Evolutionary conservation across 1,140 invertebrate genomes (phyloP).

Genomic region (Cotesia vestalis): DNA sequence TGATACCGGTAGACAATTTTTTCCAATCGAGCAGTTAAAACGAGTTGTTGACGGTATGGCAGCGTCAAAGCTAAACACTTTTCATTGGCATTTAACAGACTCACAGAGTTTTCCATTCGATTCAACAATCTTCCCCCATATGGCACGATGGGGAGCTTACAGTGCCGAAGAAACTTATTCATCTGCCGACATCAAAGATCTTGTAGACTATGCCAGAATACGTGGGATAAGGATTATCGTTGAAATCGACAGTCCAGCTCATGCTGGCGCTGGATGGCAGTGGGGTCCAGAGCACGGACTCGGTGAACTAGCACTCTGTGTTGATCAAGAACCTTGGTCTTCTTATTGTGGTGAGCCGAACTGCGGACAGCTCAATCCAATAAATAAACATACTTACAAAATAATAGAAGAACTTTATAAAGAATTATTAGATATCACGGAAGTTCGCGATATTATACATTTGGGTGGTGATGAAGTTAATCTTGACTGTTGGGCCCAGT

Average conservation of each 20-base stretch:
- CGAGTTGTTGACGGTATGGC: slow-evolving; percentile 83
- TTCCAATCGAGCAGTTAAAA: slow-evolving; percentile 72
- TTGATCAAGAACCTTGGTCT: slow-evolving; percentile 79
- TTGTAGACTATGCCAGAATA: slow-evolving; percentile 76
- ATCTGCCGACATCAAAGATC: slow-evolving; percentile 72
- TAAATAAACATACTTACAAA: slow-evolving; percentile 77
- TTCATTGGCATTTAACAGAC: slow-evolving; percentile 92
- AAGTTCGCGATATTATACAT: slow-evolving; percentile 74
- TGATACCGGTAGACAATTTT: slow-evolving; percentile 81
- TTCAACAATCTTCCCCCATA: slow-evolving; percentile 75
- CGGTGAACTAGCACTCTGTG: slow-evolving; percentile 77
- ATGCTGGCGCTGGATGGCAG: slow-evolving; percentile 85
- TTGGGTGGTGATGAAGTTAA: slow-evolving; percentile 88
- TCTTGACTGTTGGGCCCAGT: slow-evolving; percentile 78
- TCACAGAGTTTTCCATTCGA: slow-evolving; percentile 86
- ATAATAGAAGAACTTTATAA: slow-evolving; percentile 75
- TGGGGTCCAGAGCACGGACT: slow-evolving; percentile 76
- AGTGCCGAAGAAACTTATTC: slow-evolving; percentile 75
- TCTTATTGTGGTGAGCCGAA: slow-evolving; percentile 82
- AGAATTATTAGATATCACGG: slow-evolving; percentile 59
- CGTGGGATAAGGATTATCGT: slow-evolving; percentile 80
- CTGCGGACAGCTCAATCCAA: slow-evolving; percentile 85
- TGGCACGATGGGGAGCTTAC: slow-evolving; percentile 80
- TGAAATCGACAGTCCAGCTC: slow-evolving; percentile 86
- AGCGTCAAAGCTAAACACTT: slow-evolving; percentile 82